These are phyloP conservation scores for Typhlomys cinereus DNA, from an alignment of 2,113 vertebrate species.

Conservation along the genomic window DNA sequence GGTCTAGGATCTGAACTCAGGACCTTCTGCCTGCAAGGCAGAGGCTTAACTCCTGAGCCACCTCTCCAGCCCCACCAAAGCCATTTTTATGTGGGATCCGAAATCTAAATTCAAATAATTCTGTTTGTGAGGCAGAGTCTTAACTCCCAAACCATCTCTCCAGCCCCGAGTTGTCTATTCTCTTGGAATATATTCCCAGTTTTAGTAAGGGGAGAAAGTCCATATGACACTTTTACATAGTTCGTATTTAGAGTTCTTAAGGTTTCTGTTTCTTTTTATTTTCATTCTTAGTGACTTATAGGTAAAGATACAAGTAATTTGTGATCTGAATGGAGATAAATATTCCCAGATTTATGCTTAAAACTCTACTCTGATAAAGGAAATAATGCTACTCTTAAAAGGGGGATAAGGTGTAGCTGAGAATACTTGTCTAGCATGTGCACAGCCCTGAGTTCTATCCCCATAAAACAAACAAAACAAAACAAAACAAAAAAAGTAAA, in stretches of 20 bases:
- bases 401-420: not conserved
- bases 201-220: not conserved
- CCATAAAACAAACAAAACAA: too few relatives aligned
- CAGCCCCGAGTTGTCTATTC: conserved; percentile 49
- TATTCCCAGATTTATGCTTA: conserved; percentile 44
- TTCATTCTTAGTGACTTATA: not conserved
- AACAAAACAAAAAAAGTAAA: not conserved
- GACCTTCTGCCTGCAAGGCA: too few relatives aligned
- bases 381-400: not conserved
- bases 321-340: conserved; percentile 7
- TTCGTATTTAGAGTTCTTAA: conserved; percentile 39
- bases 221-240: not conserved
- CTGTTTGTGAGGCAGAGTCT: too few relatives aligned
- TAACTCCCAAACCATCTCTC: too few relatives aligned
- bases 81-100: too few relatives aligned
- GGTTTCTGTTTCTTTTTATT: conserved; percentile 16
- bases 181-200: not conserved
- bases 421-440: not conserved
- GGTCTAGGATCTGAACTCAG: too few relatives aligned
- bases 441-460: not conserved
- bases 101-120: too few relatives aligned
- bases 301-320: conserved; percentile 42
- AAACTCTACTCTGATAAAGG: conserved; percentile 6
- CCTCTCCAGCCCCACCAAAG: too few relatives aligned
- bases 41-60: too few relatives aligned